Conservation (phyloP, 2,888 invertebrate species). For the Alloscopus bannaensis region DNA sequence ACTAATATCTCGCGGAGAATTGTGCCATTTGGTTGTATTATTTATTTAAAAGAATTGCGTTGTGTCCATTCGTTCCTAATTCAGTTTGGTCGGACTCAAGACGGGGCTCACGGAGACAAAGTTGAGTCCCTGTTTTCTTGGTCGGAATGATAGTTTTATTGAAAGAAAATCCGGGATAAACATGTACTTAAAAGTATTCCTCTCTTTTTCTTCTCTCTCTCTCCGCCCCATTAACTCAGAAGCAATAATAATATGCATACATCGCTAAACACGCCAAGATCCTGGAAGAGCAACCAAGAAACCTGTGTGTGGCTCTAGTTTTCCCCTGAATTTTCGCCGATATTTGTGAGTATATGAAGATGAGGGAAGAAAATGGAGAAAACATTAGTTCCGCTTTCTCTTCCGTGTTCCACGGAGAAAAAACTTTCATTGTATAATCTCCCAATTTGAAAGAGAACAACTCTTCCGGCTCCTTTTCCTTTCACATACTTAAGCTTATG, state of each 20-base stretch:
- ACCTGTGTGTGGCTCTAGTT: too few relatives aligned
- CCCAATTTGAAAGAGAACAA: neutral
- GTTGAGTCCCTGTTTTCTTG: too few relatives aligned
- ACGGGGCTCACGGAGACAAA: too few relatives aligned
- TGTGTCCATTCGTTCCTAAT: too few relatives aligned
- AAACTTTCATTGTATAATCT: conserved; percentile 1
- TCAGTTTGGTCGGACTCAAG: too few relatives aligned
- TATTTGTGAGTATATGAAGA: neutral
- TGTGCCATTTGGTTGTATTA: too few relatives aligned
- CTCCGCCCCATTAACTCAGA: neutral
- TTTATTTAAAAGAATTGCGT: too few relatives aligned
- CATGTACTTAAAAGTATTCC: too few relatives aligned
- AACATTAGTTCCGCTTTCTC: conserved; percentile 37
- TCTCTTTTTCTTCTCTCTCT: neutral
- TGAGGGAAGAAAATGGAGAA: conserved; percentile 3
- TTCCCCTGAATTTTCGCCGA: too few relatives aligned
- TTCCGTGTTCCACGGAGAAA: neutral
- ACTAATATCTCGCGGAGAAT: too few relatives aligned
- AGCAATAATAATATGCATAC: neutral
- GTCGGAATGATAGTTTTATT: too few relatives aligned
- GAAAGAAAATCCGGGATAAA: too few relatives aligned
- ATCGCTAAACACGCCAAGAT: neutral
- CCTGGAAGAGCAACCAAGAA: neutral
- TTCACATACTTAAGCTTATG: neutral
- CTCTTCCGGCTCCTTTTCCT: neutral